Evolutionary conservation across 1,140 invertebrate species (phyloP), one percentile per base, ranked within the genome.

Genomic region (Hycleus phaleratus): DNA sequence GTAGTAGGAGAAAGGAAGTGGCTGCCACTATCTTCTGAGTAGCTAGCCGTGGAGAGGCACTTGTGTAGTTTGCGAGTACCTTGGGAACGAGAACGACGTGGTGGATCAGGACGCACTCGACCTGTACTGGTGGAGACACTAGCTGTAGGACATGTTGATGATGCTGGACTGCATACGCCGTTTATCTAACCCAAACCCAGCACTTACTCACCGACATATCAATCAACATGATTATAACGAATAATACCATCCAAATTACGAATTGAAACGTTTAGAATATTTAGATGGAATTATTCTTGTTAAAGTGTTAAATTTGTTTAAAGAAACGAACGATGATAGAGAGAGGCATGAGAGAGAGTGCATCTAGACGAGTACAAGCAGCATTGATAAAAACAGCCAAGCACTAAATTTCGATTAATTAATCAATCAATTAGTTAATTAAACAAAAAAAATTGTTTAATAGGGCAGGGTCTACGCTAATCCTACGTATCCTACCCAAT

Each of bases 41-140:
- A 83, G 74, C 83, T 86, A 73, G 86, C 85, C 68, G 87, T 85
- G 75, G 85, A 87, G 76, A 89, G 83, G 81, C 87, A 89, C 82
- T 89, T 89, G 81, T 88, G 85, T 75, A 90, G 84, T 81, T 86
- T 87, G 81, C 87, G 84, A 82, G 89, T 91, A 89, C 89, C 89
- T 88, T 91, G 88, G 77, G 85, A 87, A 76, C 88, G 86, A 73
- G 86, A 88, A 70, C 85, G 82, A 72, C 86, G 71, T 56, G 72
- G 75, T 59, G 73, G 73, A 65, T 71, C 73, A 57, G 68, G 71
- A 57, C 67, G 69, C 60, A 58, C 63, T 62, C 68, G 65, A 59
- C 69, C 62, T 50, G 63, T 70, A 69, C 71, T 64, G 69, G 63
- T 65, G 69, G 63, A 68, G 50, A 61, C 46, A 43, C 40, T 59